A percentile compares a stretch with the other conserved stretches of the same genome.
These are phyloP conservation scores for Myiozetetes cayanensis DNA, from an alignment of 2,113 vertebrate species.

Conservation along the genomic window DNA sequence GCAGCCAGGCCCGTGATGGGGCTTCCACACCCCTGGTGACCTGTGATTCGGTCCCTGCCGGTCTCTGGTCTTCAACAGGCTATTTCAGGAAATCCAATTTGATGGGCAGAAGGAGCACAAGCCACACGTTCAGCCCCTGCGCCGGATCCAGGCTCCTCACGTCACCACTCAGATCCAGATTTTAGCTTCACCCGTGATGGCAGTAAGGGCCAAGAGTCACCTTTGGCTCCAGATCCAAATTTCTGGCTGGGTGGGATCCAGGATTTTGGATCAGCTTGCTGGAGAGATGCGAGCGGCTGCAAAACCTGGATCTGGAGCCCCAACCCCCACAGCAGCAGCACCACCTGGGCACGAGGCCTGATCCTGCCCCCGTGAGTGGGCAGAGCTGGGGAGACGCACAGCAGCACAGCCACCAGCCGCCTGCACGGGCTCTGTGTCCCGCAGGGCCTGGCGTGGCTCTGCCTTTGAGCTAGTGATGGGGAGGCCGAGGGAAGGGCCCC, in stretches of 20 bases:
- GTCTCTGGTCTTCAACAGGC: constrained; percentile 31
- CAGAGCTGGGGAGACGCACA: neutral
- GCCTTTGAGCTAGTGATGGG: fast-evolving
- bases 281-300: neutral
- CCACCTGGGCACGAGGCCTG: neutral
- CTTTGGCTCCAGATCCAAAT: constrained; percentile 59
- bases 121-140: neutral
- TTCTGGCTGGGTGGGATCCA: constrained; percentile 44
- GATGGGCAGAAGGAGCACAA: constrained; percentile 21
- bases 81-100: constrained; percentile 46
- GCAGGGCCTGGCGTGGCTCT: fast-evolving
- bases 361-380: neutral
- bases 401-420: neutral
- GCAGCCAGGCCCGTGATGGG: constrained; percentile 39
- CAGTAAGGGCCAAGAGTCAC: constrained; percentile 50
- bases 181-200: neutral
- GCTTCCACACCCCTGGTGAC: constrained; percentile 52
- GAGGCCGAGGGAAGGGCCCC: neutral
- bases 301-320: constrained; percentile 60
- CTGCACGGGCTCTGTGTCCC: neutral
- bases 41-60: constrained; percentile 25
- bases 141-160: neutral
- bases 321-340: neutral
- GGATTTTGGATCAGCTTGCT: constrained; percentile 19
- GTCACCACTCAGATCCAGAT: neutral